These are phyloP conservation scores for Centropristis striata DNA, from an alignment of 2,113 vertebrate species.

Conservation along the genomic window DNA sequence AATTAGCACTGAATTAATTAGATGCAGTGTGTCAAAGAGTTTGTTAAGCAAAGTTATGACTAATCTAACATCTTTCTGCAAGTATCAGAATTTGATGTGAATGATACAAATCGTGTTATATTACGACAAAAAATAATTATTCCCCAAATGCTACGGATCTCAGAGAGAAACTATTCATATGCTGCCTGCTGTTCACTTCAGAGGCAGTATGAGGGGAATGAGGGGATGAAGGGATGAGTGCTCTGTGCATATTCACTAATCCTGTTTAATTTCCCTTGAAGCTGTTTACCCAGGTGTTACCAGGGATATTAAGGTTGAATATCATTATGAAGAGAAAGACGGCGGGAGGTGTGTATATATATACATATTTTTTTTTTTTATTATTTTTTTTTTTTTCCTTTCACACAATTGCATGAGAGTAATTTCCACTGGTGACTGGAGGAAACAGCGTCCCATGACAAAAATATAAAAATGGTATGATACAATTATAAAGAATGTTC, in stretches of 20 bases:
- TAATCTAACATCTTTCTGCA: neutral
- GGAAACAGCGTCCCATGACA: neutral
- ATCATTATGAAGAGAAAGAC: neutral
- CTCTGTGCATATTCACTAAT: constrained; percentile 27
- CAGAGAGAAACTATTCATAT: constrained; percentile 13
- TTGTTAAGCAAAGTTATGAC: neutral
- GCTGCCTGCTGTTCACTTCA: constrained; percentile 4
- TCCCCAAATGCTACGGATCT: neutral
- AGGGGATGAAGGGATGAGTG: constrained; percentile 40
- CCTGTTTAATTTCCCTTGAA: constrained; percentile 27
- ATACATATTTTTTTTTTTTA: no score
- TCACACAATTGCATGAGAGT: neutral
- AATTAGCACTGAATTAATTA: neutral
- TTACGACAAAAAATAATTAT: neutral
- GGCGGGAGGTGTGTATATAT: neutral
- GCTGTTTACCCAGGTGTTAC: constrained; percentile 45
- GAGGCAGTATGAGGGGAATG: neutral
- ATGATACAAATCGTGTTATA: neutral
- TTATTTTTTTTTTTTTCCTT: no score
- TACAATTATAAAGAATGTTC: neutral
- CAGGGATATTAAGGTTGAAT: neutral
- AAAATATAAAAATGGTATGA: neutral
- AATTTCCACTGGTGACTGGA: neutral
- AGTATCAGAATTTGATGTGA: neutral
- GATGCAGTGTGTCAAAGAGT: neutral